Evolutionary conservation across 2,888 invertebrate genomes (phyloP).

Genomic region (Thera britannica): DNA sequence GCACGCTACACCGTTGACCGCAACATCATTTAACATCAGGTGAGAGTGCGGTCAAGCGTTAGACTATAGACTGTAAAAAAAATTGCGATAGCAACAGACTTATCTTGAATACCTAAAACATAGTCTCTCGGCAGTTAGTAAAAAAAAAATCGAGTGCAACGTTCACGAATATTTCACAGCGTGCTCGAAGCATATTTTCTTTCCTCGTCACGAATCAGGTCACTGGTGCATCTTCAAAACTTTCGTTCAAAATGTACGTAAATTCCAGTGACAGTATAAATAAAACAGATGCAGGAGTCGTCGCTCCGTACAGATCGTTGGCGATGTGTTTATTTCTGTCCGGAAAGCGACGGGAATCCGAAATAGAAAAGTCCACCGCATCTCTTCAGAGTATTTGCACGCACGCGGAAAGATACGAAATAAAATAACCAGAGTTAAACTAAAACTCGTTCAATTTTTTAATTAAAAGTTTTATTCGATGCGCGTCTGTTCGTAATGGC

Average conservation of each 20-base stretch:
- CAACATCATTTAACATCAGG: too few species aligned
- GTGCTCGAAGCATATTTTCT: constrained; percentile 12
- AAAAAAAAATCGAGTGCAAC: neutral
- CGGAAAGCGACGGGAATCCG: constrained; percentile 63
- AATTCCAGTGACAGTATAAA: constrained; percentile 47
- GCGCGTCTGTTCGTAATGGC: constrained; percentile 57
- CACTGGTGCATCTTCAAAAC: constrained; percentile 31
- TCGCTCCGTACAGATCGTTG: constrained; percentile 60
- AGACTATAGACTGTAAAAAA: too few species aligned
- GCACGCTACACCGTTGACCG: too few species aligned
- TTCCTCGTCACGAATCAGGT: constrained; percentile 26
- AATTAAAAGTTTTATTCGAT: constrained; percentile 19
- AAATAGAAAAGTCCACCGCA: constrained; percentile 82
- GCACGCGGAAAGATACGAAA: constrained; percentile 58
- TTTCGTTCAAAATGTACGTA: constrained; percentile 29
- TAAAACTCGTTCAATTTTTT: constrained; percentile 37
- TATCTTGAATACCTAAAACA: neutral
- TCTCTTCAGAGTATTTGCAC: constrained; percentile 68
- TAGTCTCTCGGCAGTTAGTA: neutral
- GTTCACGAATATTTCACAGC: neutral
- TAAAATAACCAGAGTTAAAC: constrained; percentile 40
- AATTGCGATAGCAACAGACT: too few species aligned
- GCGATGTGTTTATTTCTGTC: constrained; percentile 79
- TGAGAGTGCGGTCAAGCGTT: too few species aligned
- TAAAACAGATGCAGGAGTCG: constrained; percentile 59